Percentiles rank a stretch among this genome's conserved stretches.
These are phyloP conservation scores for Corbicula japonica DNA, from an alignment of 2,888 invertebrate species.

Conservation along the genomic window DNA sequence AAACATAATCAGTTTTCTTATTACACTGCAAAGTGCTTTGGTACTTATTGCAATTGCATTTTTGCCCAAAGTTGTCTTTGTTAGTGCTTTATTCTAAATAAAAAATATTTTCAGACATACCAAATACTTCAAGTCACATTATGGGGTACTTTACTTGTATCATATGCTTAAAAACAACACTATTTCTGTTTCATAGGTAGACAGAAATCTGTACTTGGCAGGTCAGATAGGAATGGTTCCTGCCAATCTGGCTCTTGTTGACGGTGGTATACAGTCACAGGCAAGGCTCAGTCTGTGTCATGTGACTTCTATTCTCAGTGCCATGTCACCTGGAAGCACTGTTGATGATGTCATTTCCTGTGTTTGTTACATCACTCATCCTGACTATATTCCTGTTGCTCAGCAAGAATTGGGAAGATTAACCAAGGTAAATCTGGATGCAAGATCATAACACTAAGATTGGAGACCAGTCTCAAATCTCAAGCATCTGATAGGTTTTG, in stretches of 20 bases:
- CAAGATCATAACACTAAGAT: too few species aligned
- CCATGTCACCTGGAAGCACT: constrained; percentile 91
- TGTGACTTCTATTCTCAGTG: constrained; percentile 93
- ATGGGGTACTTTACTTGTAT: too few species aligned
- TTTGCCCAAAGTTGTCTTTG: too few species aligned
- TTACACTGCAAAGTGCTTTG: too few species aligned
- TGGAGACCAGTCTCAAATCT: too few species aligned
- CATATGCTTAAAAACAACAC: constrained; percentile 86
- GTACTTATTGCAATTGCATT: too few species aligned
- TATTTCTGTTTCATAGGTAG: constrained; percentile 89
- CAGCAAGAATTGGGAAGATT: constrained; percentile 92
- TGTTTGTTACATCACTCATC: constrained; percentile 94
- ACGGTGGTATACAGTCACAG: constrained; percentile 92
- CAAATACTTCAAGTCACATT: too few species aligned
- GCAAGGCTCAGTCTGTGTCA: constrained; percentile 94
- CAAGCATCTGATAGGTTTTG: too few species aligned
- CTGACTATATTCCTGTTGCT: constrained; percentile 91
- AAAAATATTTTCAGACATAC: too few species aligned
- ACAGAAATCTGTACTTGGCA: constrained; percentile 94
- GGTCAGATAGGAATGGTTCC: constrained; percentile 97
- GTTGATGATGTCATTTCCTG: constrained; percentile 94
- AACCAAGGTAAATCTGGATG: constrained; percentile 5
- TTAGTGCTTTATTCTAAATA: too few species aligned
- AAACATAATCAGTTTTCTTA: too few species aligned
- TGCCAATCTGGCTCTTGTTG: constrained; percentile 91